Percentiles rank a stretch among this genome's conserved stretches.
Evolutionary conservation across 2,113 vertebrate species (phyloP).

Genomic region (Bucco capensis): DNA sequence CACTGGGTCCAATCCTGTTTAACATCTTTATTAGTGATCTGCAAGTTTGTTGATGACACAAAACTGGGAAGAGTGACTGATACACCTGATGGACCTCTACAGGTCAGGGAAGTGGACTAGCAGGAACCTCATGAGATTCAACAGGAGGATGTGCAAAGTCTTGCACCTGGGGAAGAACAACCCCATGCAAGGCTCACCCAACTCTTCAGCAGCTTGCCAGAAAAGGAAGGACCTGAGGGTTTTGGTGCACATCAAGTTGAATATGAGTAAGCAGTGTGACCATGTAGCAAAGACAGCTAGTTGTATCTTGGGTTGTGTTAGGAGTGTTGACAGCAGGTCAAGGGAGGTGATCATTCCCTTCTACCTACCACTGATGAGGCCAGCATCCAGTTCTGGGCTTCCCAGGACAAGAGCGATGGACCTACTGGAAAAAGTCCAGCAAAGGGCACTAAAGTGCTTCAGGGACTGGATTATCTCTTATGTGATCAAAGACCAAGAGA

Average conservation of each 20-base stretch:
- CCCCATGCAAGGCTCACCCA: neutral
- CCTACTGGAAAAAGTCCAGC: neutral
- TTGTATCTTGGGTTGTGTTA: neutral
- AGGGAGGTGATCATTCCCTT: neutral
- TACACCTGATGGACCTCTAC: neutral
- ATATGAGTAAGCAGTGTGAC: rapidly evolving
- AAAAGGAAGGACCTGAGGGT: neutral
- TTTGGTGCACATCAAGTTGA: neutral
- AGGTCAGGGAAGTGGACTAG: neutral
- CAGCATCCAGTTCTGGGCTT: neutral
- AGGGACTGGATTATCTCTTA: neutral
- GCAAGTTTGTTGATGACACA: neutral
- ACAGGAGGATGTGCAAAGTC: neutral
- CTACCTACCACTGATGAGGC: neutral
- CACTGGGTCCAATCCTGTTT: neutral
- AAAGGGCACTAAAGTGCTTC: neutral
- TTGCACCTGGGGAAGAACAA: neutral
- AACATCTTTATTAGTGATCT: constrained; percentile 32
- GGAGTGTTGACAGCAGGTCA: neutral
- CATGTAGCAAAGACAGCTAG: neutral
- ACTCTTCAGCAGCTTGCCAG: neutral
- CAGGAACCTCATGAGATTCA: neutral
- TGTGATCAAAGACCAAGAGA: neutral
- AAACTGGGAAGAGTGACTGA: neutral
- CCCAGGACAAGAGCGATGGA: neutral